Evolutionary conservation across 2,113 vertebrate genomes (phyloP).

Genomic region (Scomber scombrus): DNA sequence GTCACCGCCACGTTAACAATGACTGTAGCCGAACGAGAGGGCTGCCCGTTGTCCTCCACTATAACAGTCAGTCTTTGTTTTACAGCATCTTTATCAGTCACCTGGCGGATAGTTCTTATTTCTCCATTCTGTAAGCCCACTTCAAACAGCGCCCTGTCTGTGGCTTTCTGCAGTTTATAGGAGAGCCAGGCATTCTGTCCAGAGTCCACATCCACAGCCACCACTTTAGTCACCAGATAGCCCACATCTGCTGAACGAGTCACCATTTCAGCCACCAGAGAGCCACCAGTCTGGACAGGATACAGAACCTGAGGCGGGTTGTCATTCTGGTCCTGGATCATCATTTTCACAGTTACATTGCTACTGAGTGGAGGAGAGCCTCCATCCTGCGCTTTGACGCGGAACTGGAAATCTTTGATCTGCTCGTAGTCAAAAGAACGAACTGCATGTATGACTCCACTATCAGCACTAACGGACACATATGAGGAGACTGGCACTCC

Average conservation of each 20-base stretch:
- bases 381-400: conserved; percentile 71
- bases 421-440: conserved; percentile 77
- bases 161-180: conserved; percentile 1
- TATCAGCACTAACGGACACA: conserved; percentile 74
- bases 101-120: conserved; percentile 69
- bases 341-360: conserved; percentile 56
- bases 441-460: conserved; percentile 67
- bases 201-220: conserved; percentile 4
- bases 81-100: conserved; percentile 58
- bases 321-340: conserved; percentile 69
- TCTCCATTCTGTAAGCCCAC: conserved; percentile 79
- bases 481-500: conserved; percentile 55
- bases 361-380: conserved; percentile 71
- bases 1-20: conserved; percentile 60
- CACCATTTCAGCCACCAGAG: conserved; percentile 21
- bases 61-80: conserved; percentile 66
- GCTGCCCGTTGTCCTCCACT: conserved; percentile 71
- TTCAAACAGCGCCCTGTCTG: conserved; percentile 52
- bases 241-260: conserved; percentile 3
- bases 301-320: conserved; percentile 42
- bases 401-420: conserved; percentile 57
- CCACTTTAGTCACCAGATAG: conserved; percentile 4
- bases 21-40: conserved; percentile 65
- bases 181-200: conserved; percentile 6
- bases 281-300: conserved; percentile 65